Percentiles rank a stretch among this genome's conserved stretches.
Evolutionary conservation across 2,113 vertebrate species (phyloP).

Genomic region (Sylvietta virens): DNA sequence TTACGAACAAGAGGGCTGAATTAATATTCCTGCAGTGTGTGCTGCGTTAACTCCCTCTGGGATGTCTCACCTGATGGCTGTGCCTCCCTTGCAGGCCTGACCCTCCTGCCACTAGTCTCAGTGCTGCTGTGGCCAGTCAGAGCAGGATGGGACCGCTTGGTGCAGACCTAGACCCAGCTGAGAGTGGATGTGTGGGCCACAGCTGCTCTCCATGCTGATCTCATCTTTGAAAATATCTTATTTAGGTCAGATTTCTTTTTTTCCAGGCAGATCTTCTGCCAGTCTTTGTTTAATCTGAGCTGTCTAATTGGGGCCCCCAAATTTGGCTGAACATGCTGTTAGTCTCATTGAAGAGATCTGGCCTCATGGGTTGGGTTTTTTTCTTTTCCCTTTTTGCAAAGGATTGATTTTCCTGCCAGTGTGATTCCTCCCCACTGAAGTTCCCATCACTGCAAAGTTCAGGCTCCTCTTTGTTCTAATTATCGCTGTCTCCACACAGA

Average conservation of each 20-base stretch:
- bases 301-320: neutral
- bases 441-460: neutral
- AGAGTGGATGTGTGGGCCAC: too few species aligned
- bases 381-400: neutral
- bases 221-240: neutral
- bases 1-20: neutral
- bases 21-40: neutral
- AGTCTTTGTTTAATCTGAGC: neutral
- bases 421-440: constrained; percentile 5
- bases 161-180: neutral
- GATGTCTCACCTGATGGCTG: neutral
- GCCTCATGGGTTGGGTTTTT: neutral
- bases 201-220: neutral
- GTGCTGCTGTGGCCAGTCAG: neutral
- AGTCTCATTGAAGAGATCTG: neutral
- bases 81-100: neutral
- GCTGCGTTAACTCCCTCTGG: neutral
- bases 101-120: neutral
- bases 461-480: constrained; percentile 52
- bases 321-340: neutral
- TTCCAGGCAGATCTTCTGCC: neutral
- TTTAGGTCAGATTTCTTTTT: constrained; percentile 8
- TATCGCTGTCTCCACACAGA: constrained; percentile 2
- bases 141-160: neutral
- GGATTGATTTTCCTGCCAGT: constrained; percentile 46